These are phyloP conservation scores for Mobula hypostoma DNA, from an alignment of 2,113 vertebrate species.

Conservation along the genomic window DNA sequence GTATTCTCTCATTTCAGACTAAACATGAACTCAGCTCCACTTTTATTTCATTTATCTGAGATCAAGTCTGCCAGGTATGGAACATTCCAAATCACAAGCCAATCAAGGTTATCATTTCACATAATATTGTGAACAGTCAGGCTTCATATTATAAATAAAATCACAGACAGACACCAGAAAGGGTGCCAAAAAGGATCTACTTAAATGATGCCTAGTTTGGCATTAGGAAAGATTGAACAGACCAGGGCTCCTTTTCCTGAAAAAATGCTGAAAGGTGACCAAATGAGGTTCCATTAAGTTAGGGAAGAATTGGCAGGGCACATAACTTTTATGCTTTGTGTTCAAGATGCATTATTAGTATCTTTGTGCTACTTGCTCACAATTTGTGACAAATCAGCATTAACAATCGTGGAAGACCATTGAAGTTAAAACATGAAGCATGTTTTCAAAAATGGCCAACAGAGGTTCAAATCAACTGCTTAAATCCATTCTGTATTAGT, in stretches of 20 bases:
- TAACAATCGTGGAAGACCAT: too few relatives aligned
- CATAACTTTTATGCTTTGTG: too few relatives aligned
- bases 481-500: too few relatives aligned
- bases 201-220: background rate
- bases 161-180: background rate
- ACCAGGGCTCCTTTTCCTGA: background rate
- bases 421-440: too few relatives aligned
- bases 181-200: background rate
- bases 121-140: background rate
- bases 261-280: background rate
- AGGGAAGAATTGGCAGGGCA: background rate
- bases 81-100: conserved; percentile 6
- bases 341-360: too few relatives aligned
- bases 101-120: background rate
- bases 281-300: background rate
- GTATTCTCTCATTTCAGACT: conserved; percentile 19
- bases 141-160: background rate
- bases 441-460: too few relatives aligned
- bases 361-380: too few relatives aligned
- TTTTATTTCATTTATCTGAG: conserved; percentile 26
- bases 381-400: too few relatives aligned
- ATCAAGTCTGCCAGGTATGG: background rate
- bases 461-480: too few relatives aligned
- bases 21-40: conserved; percentile 20
- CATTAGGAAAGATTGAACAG: background rate